Evolutionary conservation across 2,797 vertebrate species (phyloP), one percentile per base, ranked within the genome.

Genomic region (Pagetopsis macropterus): DNA sequence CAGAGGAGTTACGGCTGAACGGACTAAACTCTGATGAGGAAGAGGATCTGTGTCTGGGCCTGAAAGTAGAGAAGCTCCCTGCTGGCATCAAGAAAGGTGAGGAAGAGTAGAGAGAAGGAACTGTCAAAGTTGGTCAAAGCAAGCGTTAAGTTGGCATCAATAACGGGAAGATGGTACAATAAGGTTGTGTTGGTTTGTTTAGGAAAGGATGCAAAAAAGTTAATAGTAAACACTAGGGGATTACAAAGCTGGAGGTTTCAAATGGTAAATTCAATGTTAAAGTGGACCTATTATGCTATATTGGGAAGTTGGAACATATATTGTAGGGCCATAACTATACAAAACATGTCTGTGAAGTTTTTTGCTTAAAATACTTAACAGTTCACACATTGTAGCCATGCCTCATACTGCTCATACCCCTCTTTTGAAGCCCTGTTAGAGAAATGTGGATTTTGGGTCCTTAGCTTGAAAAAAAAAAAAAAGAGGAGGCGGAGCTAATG

Each of bases 51-150:
- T 65, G 84, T 84, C 67, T 86, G 55, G 70, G 87, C 45, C 76
- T 15, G 7, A 58, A 15, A 14, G 33, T 68, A 19, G 54, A 83
- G 48, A 80, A 79, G 33, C 81, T 91, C 27, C 88, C 88, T 7
- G 37, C 51, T 1, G 46, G 57, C 49, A 46, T 91, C 15, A 78
- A 66, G 65, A 88, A 41, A 84, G 72, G 89, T 92, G 52, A 37
- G 33, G 33, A 27, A 27, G 27, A 27, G 27, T 27, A 5, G 27
- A 37, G 15, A 80, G 66, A 13, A 45, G 12, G 33, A 60, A 8
- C 51, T 45, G 13, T 15, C 12, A 31, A 33, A 57, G 9, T 41
- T 43, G 33, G 10, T 15, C 12, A 31, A 33, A 57, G 9, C 46
- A 37, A 12, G 15, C 2, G 51, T 55, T 44, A 17, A 43, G 6